phyloP scores from a whole-genome alignment of 1,140 invertebrate genomes.

The Orchestia grillus region DNA sequence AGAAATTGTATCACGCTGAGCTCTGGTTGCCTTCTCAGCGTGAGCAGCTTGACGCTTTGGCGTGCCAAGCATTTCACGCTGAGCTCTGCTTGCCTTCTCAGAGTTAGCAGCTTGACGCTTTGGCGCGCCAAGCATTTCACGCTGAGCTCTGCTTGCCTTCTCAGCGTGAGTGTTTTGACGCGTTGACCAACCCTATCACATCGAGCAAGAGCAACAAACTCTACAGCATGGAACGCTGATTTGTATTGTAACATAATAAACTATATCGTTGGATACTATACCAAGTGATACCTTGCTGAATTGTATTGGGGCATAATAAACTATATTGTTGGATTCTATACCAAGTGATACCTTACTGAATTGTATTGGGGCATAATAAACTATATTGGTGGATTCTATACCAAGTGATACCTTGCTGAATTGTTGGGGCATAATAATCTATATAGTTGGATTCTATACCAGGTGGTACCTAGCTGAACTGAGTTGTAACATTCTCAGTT shows the following conservation, averaged over 20 bases:
- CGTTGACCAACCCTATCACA: neutral
- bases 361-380: no score
- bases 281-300: no score
- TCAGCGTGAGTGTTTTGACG: neutral
- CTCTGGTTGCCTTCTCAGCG: neutral
- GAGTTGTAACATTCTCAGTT: no score
- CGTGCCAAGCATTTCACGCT: neutral
- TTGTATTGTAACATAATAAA: neutral
- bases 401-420: no score
- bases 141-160: no score
- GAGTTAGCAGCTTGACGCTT: neutral
- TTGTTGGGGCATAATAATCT: no score
- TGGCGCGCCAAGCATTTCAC: neutral
- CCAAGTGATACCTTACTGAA: no score
- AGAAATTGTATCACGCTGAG: neutral
- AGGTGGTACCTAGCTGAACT: no score
- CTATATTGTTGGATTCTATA: no score
- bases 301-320: no score
- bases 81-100: neutral
- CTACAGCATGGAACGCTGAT: neutral
- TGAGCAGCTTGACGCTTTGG: neutral
- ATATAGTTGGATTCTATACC: no score
- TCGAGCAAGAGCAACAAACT: neutral
- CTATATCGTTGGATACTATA: neutral
- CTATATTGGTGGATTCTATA: no score